phyloP scores from a whole-genome alignment of 2,888 invertebrate species.

The Diadegma fenestrale region DNA sequence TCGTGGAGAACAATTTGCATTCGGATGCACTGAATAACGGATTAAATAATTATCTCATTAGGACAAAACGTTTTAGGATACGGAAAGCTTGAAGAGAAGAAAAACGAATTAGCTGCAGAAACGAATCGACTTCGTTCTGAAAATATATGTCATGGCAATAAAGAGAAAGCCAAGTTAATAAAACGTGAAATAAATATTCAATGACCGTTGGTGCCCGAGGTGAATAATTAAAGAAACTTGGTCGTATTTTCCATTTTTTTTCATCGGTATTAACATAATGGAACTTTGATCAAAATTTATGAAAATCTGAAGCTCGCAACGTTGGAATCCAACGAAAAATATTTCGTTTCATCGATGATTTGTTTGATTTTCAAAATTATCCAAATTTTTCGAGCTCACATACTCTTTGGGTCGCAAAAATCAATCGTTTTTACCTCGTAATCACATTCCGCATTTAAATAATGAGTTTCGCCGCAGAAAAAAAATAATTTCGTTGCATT shows the following conservation, averaged over 20 bases:
- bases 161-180: background rate
- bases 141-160: slow-evolving; percentile 31
- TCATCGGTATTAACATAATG: no score
- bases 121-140: background rate
- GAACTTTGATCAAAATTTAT: no score
- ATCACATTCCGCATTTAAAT: no score
- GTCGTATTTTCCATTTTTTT: background rate
- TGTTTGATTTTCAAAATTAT: no score
- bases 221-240: background rate
- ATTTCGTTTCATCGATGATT: no score
- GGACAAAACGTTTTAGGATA: background rate
- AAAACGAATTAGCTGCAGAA: background rate
- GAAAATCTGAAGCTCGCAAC: no score
- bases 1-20: background rate
- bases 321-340: no score
- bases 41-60: background rate
- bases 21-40: background rate
- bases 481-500: no score
- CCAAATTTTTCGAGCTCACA: no score
- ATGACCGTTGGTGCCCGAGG: background rate
- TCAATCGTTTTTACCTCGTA: no score
- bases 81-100: background rate
- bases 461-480: no score
- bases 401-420: no score
- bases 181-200: slow-evolving; percentile 26